Base-by-base conservation (phyloP, 2,888 invertebrate genomes). In the Opisthograptis luteolata region DNA sequence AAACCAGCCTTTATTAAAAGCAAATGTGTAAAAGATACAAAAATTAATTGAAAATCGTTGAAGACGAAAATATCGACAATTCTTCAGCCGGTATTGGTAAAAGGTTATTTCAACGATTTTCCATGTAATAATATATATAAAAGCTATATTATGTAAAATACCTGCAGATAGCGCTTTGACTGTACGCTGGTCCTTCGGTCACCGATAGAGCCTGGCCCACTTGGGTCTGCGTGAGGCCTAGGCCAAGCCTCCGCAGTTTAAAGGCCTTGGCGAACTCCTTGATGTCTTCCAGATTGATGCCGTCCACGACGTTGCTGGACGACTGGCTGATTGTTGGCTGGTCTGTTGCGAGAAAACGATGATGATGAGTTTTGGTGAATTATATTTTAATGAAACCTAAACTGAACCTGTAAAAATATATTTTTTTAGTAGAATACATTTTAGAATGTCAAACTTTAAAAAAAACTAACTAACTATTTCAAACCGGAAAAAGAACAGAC, bases 111-210 rank as follows among this genome's bases (percentile, higher is more conserved):
- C 20, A 39, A 32, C 25, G 25, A 36, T 36, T 48, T 48, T 31
- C 25, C 17, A 35, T 9, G 4, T 24, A 13, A 12, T 2, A 40
- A 19, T 5, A 12, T 17, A 13, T 19, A 12, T n/a, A n/a, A n/a
- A n/a, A n/a, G n/a, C n/a, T n/a, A n/a, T n/a, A n/a, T n/a, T n/a
- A n/a, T 2, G 15, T 31, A 59, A 22, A 57, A 55, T 92, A 98
- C 98, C 98, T 97, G 96, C 99, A 99, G 84, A 99, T 99, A 68
- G 99, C 99, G 87, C 98, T 98, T 93, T 99, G 99, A 89, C 98
- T 98, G 89, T 99, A 99, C 39, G 98, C 98, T 20, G 99, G 99
- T 43, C 99, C 99, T 89, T 98, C 98, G 13, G 98, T 98, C 47
- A 98, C 96, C 58, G 97, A 98, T 7, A 99, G 91, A 27, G 99